Evolutionary conservation across 2,113 vertebrate genomes (phyloP).

Genomic region (Heterochromis multidens): DNA sequence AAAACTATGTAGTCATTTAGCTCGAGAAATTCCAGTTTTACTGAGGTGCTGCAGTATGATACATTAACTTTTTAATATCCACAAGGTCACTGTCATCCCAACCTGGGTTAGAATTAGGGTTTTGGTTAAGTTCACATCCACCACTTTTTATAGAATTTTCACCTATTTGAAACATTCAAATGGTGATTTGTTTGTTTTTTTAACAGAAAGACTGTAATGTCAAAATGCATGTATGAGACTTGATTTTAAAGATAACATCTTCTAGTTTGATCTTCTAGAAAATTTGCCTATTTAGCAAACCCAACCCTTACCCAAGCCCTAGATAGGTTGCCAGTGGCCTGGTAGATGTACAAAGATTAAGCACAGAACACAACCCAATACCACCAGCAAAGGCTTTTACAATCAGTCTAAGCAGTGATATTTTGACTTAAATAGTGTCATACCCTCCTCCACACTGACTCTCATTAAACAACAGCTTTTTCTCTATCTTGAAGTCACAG

Average conservation of each 20-base stretch:
- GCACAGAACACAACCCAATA: neutral
- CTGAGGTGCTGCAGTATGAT: conserved; percentile 22
- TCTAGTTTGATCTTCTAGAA: no score
- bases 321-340: neutral
- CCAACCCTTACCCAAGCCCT: neutral
- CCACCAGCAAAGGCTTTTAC: neutral
- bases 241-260: no score
- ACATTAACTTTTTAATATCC: neutral
- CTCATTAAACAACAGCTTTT: conserved; percentile 7
- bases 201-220: neutral
- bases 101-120: neutral
- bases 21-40: conserved; percentile 14
- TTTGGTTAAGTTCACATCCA: neutral
- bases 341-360: neutral
- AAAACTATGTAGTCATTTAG: neutral
- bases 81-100: neutral
- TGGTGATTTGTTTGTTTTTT: neutral
- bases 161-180: neutral
- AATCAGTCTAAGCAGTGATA: conserved; percentile 47
- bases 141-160: neutral
- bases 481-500: neutral
- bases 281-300: neutral
- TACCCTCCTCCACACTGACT: conserved; percentile 27
- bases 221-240: neutral
- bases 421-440: conserved; percentile 58